Percentiles rank a stretch among this genome's conserved stretches.
Conservation (phyloP, 2,888 invertebrate species). For the Gibbula magus region DNA sequence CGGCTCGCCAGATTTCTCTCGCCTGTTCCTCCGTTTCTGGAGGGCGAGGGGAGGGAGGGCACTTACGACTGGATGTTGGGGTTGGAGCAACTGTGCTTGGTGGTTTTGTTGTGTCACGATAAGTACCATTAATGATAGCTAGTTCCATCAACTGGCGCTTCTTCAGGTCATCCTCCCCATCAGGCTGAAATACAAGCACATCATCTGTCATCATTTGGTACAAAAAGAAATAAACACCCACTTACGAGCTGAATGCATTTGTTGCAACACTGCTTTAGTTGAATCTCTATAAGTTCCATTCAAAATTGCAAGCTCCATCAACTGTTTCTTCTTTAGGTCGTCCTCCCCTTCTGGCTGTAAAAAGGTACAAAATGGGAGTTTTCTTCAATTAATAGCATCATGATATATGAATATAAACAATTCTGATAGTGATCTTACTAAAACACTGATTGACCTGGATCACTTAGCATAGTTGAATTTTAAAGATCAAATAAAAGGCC, state of each 20-base stretch:
- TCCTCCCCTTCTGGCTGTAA: conserved; percentile 99
- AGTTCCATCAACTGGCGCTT: conserved; percentile 99
- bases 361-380: too few relatives aligned
- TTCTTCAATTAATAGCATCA: too few relatives aligned
- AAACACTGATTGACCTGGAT: too few relatives aligned
- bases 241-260: conserved; percentile 61
- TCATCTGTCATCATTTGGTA: neutral
- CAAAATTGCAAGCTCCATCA: conserved; percentile 99
- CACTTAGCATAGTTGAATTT: too few relatives aligned
- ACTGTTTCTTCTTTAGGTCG: conserved; percentile 98
- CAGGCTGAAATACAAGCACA: conserved; percentile 83
- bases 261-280: conserved; percentile 52
- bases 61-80: conserved; percentile 67
- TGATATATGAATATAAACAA: too few relatives aligned
- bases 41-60: neutral
- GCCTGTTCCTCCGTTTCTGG: neutral
- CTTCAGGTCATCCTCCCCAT: conserved; percentile 99
- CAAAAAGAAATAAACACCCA: conserved; percentile 30
- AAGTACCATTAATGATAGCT: conserved; percentile 99
- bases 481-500: too few relatives aligned
- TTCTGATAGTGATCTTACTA: too few relatives aligned
- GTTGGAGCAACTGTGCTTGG: conserved; percentile 55
- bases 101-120: conserved; percentile 77
- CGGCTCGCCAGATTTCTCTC: neutral
- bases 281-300: conserved; percentile 98